Evolutionary conservation across 2,797 vertebrate species (phyloP), one percentile per base, ranked within the genome.

Genomic region (Poecilia gillii): DNA sequence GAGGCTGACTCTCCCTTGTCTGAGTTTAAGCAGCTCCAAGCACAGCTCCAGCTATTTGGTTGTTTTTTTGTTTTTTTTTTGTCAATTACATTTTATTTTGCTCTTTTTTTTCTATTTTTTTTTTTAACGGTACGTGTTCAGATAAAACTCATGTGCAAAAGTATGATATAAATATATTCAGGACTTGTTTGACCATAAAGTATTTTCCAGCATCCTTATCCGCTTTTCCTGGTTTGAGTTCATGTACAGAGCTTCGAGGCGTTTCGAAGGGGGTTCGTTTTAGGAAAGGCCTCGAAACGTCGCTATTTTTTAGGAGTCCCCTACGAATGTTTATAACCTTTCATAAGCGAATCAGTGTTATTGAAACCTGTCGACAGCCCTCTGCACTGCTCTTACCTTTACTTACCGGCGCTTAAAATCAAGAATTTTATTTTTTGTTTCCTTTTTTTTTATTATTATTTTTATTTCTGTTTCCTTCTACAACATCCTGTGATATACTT

Each of bases 401-500:
- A 46, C 18, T 41, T 68, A 18, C 47, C 20, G 6, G 23, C 3
- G 73, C 72, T 47, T 72, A 76, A 45, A 33, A 28, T 86, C 72
- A 73, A 41, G 36, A 62, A 51, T 75, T 86, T 77, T 77, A 59
- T 66, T 64, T 47, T 18, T 45, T 78, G 86, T 79, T 84, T 59
- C 33, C 71, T 77, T 78, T 86, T 79, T 57, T 72, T 75, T 83
- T 89, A 84, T 59, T 57, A 57, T 57, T 57, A 59, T 59, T 33
- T 33, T 33, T 31, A 16, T 77, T 72, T 93, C 94, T 93, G 83
- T 87, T 82, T 89, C 92, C 93, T 94, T 95, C 92, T 91, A 93
- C 81, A 86, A 88, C 90, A 84, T 84, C 92, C 89, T 94, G 93
- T 94, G 93, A 95, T 93, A 95, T 95, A 91, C 90, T 95, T 95